Conservation (phyloP, 2,888 invertebrate genomes). For the Macroteleia sp. region DNA sequence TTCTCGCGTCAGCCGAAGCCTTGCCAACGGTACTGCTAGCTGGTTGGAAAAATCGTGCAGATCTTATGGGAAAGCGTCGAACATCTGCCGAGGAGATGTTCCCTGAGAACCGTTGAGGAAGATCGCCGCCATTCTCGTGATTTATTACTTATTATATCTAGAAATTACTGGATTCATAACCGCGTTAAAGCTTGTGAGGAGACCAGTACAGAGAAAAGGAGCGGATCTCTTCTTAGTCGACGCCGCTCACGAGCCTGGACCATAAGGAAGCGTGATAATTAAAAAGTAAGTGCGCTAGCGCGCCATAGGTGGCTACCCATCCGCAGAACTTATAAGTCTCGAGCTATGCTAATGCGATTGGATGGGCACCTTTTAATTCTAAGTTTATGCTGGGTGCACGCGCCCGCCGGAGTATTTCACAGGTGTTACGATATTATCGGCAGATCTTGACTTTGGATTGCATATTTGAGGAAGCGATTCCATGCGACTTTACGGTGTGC, state of each 20-base stretch:
- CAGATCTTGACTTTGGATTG: constrained; percentile 37
- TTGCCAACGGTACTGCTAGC: constrained; percentile 30
- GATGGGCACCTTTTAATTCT: constrained; percentile 10
- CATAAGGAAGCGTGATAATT: constrained; percentile 70
- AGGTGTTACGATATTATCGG: constrained; percentile 49
- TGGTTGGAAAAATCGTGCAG: constrained; percentile 45
- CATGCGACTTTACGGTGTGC: constrained; percentile 14
- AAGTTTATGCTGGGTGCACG: constrained; percentile 29
- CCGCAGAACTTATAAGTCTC: constrained; percentile 32
- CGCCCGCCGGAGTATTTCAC: constrained; percentile 35
- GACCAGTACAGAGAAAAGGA: constrained; percentile 22
- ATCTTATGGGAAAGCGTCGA: constrained; percentile 66
- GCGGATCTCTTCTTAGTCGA: constrained; percentile 22
- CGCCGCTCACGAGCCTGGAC: constrained; percentile 30
- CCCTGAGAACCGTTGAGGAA: constrained; percentile 35
- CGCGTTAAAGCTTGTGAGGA: constrained; percentile 57
- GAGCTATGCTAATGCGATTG: constrained; percentile 45
- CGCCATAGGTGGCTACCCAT: constrained; percentile 58
- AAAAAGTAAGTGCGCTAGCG: constrained; percentile 68
- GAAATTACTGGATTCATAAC: constrained; percentile 71
- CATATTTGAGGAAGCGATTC: constrained; percentile 41
- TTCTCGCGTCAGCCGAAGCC: constrained; percentile 20
- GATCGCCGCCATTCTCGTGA: constrained; percentile 59
- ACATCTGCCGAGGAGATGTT: constrained; percentile 54
- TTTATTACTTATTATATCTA: constrained; percentile 72